These are phyloP conservation scores for Arizona elegans DNA, from an alignment of 2,113 vertebrate genomes.

Conservation along the genomic window DNA sequence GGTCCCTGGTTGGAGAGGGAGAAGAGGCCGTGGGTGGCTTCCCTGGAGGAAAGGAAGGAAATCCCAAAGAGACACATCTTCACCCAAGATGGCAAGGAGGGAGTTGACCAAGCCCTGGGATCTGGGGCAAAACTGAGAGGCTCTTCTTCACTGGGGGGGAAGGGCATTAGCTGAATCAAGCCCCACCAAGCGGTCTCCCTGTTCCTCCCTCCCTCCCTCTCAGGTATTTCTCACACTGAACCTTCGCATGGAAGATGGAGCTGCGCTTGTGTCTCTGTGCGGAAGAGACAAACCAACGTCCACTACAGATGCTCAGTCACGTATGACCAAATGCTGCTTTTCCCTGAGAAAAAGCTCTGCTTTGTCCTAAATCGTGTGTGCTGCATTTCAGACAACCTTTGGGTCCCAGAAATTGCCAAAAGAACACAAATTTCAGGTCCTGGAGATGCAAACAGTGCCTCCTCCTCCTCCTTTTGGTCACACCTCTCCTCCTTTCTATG, in stretches of 20 bases:
- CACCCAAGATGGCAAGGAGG: too few species aligned
- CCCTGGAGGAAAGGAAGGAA: too few species aligned
- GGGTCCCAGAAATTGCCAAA: neutral
- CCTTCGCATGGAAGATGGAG: neutral
- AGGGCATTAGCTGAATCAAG: too few species aligned
- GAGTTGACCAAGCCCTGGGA: neutral
- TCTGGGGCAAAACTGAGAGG: too few species aligned
- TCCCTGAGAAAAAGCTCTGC: neutral
- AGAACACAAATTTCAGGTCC: neutral
- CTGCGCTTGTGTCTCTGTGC: neutral
- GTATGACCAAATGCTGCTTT: neutral
- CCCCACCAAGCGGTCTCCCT: too few species aligned
- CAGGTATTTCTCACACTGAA: neutral
- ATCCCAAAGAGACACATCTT: too few species aligned
- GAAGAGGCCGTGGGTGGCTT: neutral
- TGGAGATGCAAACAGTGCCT: neutral
- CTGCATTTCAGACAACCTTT: neutral
- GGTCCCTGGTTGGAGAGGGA: neutral
- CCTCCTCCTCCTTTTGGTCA: neutral
- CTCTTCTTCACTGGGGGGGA: neutral
- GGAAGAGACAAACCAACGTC: neutral
- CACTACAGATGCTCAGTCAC: neutral
- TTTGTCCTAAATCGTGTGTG: neutral
- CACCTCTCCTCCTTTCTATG: neutral
- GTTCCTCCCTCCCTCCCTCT: too few species aligned